Base-by-base conservation (phyloP, 2,797 vertebrate genomes). In the Taeniopygia guttata region DNA sequence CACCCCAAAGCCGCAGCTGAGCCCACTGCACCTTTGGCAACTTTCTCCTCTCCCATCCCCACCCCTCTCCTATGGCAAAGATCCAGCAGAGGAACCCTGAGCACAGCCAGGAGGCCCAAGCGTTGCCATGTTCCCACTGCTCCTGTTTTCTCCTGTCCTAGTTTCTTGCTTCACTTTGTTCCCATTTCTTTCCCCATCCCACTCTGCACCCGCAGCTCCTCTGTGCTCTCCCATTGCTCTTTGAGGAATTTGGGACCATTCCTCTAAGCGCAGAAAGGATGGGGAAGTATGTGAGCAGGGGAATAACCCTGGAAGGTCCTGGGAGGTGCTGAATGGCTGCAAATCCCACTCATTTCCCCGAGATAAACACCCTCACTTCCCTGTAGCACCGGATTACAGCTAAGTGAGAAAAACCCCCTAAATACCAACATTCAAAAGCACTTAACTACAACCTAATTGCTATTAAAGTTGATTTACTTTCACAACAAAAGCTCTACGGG, bases 281-380 rank as follows among this genome's bases (percentile, higher is more conserved):
- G 74, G 69, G 40, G 60, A 55, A 58, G 46, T 5, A 4, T 2
- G 9, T 2, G 34, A 75, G 54, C 2, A 4, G 73, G n/a, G 43
- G 70, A 89, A 73, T n/a, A 84, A 84, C 38, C 23, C 46, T 76
- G 59, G 15, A 48, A 92, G 36, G 72, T 63, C 43, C 60, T 74
- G 64, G 34, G 70, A 93, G 86, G 82, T 81, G 90, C 84, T 46
- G 82, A 92, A 59, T 36, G 30, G 72, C 91, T 84, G 76, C 87
- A 95, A 94, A 92, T 94, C 92, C 94, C 89, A 56, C 87, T 91
- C 79, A 72, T 88, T 95, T 96, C 89, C 91, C 66, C 6, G 60
- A 63, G 87, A 89, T 90, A 94, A 94, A 94, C 87, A 86, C 91
- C 55, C 45, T 79, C 73, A 69, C 59, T 73, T 86, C 89, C 73